A percentile compares a stretch with the other conserved stretches of the same genome.
Evolutionary conservation across 2,797 vertebrate species (phyloP).

Genomic region (Pitangus sulphuratus): DNA sequence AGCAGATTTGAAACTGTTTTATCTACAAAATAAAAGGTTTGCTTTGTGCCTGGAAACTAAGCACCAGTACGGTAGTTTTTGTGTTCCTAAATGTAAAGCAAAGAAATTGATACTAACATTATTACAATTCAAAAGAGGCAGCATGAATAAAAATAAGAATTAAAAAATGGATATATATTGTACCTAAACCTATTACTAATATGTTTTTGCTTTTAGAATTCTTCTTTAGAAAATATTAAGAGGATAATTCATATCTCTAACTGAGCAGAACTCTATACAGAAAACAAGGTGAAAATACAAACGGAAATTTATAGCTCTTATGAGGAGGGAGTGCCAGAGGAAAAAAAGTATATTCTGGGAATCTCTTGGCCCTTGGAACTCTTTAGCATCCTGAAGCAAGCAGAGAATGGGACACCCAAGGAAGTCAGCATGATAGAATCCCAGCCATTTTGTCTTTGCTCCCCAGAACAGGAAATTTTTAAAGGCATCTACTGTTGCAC

Average conservation of each 20-base stretch:
- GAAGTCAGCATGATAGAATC: background rate
- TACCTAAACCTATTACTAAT: background rate
- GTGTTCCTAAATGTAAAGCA: background rate
- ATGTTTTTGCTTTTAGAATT: background rate
- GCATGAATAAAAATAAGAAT: slow-evolving; percentile 2
- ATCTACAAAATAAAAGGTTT: background rate
- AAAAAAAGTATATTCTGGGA: background rate
- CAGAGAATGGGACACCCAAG: background rate
- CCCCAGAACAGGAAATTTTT: background rate
- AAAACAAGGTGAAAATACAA: background rate
- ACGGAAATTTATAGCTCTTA: background rate
- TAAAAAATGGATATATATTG: slow-evolving; percentile 16
- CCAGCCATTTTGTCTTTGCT: background rate
- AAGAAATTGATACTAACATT: background rate
- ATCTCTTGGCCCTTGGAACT: background rate
- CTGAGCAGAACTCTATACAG: background rate
- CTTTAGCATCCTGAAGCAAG: background rate
- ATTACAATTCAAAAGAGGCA: background rate
- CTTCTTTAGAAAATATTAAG: background rate
- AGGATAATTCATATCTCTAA: background rate
- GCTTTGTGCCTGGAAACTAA: background rate
- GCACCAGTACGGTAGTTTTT: background rate
- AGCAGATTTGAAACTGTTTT: background rate
- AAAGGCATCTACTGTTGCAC: background rate
- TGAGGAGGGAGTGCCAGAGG: background rate